Conservation (phyloP, 2,797 vertebrate genomes). For the Scomberomorus guttatus region DNA sequence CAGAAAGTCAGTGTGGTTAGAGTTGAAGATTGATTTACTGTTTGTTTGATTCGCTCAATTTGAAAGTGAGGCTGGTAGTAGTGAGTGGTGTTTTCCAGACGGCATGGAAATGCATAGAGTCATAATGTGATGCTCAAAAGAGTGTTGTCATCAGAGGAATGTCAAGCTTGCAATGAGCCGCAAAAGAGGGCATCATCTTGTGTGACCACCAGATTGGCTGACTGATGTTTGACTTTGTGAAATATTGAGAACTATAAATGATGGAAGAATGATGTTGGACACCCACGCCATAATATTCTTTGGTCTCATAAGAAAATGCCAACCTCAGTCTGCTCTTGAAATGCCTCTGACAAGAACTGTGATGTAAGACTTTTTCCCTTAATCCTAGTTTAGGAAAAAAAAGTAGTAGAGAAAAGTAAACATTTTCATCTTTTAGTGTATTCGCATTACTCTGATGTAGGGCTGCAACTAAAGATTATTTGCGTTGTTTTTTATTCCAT, state of each 20-base stretch:
- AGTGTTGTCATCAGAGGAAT: slow-evolving; percentile 63
- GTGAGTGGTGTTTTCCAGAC: slow-evolving; percentile 69
- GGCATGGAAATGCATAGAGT: slow-evolving; percentile 46
- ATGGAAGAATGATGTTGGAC: slow-evolving; percentile 31
- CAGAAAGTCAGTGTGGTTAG: slow-evolving; percentile 45
- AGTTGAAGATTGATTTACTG: slow-evolving; percentile 74
- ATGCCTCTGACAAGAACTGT: not conserved
- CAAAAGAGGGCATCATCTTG: slow-evolving; percentile 43
- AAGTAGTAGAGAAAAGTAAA: not conserved
- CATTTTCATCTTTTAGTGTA: not conserved
- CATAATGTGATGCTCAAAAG: slow-evolving; percentile 54
- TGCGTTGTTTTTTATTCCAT: not conserved
- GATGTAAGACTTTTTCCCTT: not conserved
- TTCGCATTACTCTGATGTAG: not conserved
- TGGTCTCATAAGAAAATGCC: slow-evolving; percentile 18
- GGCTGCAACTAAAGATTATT: not conserved
- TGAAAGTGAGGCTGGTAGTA: slow-evolving; percentile 47
- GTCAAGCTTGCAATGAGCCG: slow-evolving; percentile 61
- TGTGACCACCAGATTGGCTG: slow-evolving; percentile 55
- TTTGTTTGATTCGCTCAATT: slow-evolving; percentile 68
- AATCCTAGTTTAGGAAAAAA: not conserved
- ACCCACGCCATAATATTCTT: slow-evolving; percentile 4
- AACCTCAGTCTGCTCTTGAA: not conserved
- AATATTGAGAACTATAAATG: slow-evolving; percentile 41
- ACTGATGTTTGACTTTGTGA: slow-evolving; percentile 58